A percentile compares a stretch with the other conserved stretches of the same genome.
phyloP scores from a whole-genome alignment of 2,797 vertebrate species.

The Anas acuta region DNA sequence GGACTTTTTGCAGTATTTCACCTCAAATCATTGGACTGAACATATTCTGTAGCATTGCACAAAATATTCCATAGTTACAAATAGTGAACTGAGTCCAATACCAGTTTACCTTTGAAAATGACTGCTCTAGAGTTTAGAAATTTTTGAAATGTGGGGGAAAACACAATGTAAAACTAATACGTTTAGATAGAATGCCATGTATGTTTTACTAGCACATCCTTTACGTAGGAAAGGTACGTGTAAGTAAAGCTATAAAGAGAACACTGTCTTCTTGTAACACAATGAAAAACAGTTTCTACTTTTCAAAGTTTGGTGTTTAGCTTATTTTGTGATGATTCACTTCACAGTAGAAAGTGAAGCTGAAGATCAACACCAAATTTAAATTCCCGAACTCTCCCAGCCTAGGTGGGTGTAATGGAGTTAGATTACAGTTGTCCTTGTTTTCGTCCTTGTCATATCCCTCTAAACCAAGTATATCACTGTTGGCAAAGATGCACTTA shows the following conservation, averaged over 20 bases:
- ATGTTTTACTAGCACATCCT: not conserved
- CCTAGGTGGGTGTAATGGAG: not conserved
- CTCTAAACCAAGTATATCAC: not conserved
- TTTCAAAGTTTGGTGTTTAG: not conserved
- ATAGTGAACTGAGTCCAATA: not conserved
- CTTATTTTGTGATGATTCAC: not conserved
- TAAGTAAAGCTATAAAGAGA: not conserved
- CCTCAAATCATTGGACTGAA: not conserved
- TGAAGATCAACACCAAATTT: not conserved
- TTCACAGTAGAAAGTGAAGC: not conserved
- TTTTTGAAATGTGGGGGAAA: not conserved
- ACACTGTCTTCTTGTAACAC: not conserved
- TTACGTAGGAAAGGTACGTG: accelerated
- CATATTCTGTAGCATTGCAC: not conserved
- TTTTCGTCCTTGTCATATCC: not conserved
- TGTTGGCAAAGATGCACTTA: not conserved
- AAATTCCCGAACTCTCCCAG: not conserved
- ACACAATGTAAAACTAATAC: accelerated
- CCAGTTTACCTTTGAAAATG: not conserved
- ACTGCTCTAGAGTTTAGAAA: not conserved
- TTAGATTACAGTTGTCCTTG: not conserved
- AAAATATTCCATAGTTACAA: not conserved
- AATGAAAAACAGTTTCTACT: not conserved
- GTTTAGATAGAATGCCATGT: not conserved
- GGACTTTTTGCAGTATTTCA: not conserved